Base-by-base conservation (phyloP, 2,113 vertebrate species). In the Poecile atricapillus region DNA sequence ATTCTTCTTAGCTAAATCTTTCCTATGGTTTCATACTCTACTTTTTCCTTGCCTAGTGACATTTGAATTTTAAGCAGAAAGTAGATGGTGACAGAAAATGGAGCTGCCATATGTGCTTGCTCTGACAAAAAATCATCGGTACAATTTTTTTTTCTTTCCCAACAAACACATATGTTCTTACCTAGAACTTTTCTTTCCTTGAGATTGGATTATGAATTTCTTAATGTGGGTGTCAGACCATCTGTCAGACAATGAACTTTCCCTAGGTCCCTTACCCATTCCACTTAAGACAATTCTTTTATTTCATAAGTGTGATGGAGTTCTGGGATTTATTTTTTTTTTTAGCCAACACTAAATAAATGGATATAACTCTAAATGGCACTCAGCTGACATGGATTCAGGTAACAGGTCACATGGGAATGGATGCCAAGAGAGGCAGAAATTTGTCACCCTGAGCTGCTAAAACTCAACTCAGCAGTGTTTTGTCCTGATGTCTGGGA, bases 61-160 rank as follows among this genome's bases (percentile, higher is more conserved):
- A 95, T 94, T 85, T 92, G 68, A 80, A 88, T 89, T 92, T 92
- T 60, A 92, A 91, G 93, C 35, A 43, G 60, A 93, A 94, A 94
- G 41, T 33, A 87, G 84, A 87, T 10, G 49, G 39, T 59, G 81
- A 55, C 65, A 83, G 55, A 91, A 96, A 83, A 77, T 75, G 64
- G 53, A 92, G 55, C 47, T 76, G 80, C 84, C 92, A 93, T 94
- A 94, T 93, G 92, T 90, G 67, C 86, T 94, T 94, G 83, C 86
- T 92, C 64, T 92, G 90, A 88, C 69, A 84, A 83, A 94, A 93
- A 73, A 67, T 10, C 33, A 89, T 87, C 0, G 8, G 56, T 73
- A 52, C 4, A 4, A 9, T 31, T 65, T 93, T 91, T 67, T 90
- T 95, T 85, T 25, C 74, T 87, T 90, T 93, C 60, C 49, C 88